A percentile compares a stretch with the other conserved stretches of the same genome.
Evolutionary conservation across 2,113 vertebrate genomes (phyloP).

Genomic region (Oryctolagus cuniculus): DNA sequence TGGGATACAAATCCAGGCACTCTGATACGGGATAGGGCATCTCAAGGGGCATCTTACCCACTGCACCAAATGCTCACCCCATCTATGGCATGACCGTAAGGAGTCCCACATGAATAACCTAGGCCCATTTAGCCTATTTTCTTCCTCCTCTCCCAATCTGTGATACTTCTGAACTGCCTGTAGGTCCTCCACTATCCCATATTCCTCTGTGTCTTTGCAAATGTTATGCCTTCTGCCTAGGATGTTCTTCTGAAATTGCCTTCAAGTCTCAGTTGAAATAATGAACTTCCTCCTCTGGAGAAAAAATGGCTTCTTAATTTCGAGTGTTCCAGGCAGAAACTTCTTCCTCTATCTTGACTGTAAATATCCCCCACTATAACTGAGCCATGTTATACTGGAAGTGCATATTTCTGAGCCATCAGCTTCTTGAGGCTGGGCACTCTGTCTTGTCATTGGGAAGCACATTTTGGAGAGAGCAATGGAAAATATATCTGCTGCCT

Average conservation of each 20-base stretch:
- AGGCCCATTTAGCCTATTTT: background rate
- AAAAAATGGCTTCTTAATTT: background rate
- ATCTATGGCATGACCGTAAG: background rate
- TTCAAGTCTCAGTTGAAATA: background rate
- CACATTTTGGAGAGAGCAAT: background rate
- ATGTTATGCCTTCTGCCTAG: background rate
- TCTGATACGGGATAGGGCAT: too few species aligned
- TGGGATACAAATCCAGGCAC: too few species aligned
- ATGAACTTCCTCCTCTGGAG: background rate
- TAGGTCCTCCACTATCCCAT: background rate
- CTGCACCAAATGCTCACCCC: too few species aligned
- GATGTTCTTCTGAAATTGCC: constrained; percentile 15
- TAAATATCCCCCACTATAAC: background rate
- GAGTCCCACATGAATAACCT: background rate
- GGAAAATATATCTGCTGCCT: background rate
- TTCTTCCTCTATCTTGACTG: background rate
- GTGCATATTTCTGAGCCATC: background rate
- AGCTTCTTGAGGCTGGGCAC: background rate
- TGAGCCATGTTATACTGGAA: background rate
- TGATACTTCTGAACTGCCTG: background rate
- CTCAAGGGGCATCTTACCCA: too few species aligned
- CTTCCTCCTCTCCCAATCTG: background rate
- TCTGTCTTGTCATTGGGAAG: background rate
- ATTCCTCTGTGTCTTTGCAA: background rate
- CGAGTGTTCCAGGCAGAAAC: background rate